Evolutionary conservation across 2,113 vertebrate genomes (phyloP).

Genomic region (Heterotis niloticus): DNA sequence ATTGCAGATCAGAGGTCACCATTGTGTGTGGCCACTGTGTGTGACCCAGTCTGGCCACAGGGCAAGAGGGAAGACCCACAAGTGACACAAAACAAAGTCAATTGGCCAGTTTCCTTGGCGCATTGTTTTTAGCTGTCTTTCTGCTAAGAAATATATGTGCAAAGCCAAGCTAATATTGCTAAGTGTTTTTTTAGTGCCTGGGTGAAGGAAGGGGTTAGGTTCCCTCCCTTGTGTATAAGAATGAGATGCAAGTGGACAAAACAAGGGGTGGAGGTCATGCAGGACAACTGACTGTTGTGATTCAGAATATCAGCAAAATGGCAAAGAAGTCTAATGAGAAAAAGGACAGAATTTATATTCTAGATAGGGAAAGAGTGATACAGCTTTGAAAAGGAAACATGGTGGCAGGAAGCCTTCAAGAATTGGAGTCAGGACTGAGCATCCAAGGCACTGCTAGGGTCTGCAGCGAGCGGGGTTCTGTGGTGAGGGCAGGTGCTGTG

Average conservation of each 20-base stretch:
- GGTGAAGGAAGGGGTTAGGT: background rate
- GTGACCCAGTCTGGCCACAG: constrained; percentile 1
- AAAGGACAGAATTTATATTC: background rate
- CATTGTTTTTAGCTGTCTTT: background rate
- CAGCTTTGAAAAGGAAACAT: too few relatives aligned
- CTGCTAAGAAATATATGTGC: background rate
- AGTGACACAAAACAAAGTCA: background rate
- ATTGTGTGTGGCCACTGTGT: background rate
- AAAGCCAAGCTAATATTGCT: constrained; percentile 1
- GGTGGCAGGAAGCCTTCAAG: too few relatives aligned
- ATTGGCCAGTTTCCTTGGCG: background rate
- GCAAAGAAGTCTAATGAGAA: background rate
- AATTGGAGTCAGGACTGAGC: too few relatives aligned
- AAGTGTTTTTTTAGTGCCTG: constrained; percentile 9
- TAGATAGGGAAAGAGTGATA: too few relatives aligned
- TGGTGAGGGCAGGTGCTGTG: too few relatives aligned
- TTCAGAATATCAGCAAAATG: background rate
- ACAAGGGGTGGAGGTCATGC: background rate
- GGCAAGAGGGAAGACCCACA: background rate
- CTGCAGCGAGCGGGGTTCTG: too few relatives aligned
- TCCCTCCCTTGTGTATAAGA: background rate
- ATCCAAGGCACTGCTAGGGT: too few relatives aligned
- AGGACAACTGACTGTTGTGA: background rate
- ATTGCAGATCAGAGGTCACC: background rate
- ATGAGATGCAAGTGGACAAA: background rate